Percentiles rank a stretch among this genome's conserved stretches.
Conservation (phyloP, 2,797 vertebrate genomes). For the Malacoraja senta region DNA sequence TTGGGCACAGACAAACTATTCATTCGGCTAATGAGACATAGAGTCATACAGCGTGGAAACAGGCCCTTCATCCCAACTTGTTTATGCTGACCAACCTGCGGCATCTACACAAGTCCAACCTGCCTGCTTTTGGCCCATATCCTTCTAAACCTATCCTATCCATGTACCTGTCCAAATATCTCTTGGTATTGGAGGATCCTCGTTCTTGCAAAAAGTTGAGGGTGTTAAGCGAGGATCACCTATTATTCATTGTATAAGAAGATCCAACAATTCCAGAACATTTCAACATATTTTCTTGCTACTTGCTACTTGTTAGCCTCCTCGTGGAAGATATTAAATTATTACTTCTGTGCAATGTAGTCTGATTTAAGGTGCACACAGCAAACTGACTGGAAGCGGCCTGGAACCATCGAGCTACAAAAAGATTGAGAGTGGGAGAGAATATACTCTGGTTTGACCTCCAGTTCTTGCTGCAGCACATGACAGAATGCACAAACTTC, state of each 20-base stretch:
- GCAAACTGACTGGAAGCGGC: neutral
- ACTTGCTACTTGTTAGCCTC: neutral
- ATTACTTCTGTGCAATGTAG: neutral
- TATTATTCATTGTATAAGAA: neutral
- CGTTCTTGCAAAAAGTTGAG: neutral
- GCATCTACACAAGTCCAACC: no score
- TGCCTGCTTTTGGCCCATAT: no score
- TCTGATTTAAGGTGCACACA: neutral
- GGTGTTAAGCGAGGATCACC: neutral
- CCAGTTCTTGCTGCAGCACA: neutral
- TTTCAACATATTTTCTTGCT: neutral
- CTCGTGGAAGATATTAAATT: neutral
- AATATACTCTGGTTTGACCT: neutral
- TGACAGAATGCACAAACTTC: neutral
- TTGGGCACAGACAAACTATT: neutral
- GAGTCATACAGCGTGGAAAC: no score
- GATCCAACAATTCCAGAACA: neutral
- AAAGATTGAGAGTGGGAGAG: neutral
- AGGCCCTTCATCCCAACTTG: no score
- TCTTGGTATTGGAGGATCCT: no score
- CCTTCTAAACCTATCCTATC: no score
- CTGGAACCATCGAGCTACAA: neutral
- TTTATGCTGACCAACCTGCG: no score
- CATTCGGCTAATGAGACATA: neutral
- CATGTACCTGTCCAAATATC: no score